phyloP scores from a whole-genome alignment of 2,113 vertebrate genomes.

The Gallinago media region DNA sequence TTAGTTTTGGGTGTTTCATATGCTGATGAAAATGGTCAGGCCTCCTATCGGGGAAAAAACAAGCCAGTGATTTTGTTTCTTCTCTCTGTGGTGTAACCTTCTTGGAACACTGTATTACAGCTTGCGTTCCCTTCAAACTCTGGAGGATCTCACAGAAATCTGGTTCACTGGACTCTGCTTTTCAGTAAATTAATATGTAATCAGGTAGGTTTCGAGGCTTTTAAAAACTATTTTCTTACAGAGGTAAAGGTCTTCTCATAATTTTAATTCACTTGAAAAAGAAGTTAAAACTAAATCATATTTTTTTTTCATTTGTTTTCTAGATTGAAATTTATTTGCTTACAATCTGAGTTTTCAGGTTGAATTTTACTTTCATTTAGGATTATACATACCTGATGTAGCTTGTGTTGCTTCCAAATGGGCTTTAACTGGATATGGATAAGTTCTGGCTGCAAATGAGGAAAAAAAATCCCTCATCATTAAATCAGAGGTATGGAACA shows the following conservation, averaged over 20 bases:
- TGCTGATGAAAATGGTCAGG: neutral
- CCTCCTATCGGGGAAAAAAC: neutral
- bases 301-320: neutral
- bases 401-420: neutral
- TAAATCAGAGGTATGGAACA: neutral
- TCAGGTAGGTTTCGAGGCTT: neutral
- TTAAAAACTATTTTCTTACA: neutral
- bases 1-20: constrained; percentile 9
- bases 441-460: neutral
- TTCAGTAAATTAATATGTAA: neutral
- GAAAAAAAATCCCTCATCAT: neutral
- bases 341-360: neutral
- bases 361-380: neutral
- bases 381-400: neutral
- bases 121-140: neutral
- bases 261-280: neutral
- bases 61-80: neutral
- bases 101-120: neutral
- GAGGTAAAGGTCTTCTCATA: neutral
- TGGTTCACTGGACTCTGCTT: neutral
- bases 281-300: neutral
- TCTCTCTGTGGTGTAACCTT: neutral
- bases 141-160: neutral
- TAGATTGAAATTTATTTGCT: neutral
- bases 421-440: neutral